These are phyloP conservation scores for Sebastes miniatus DNA, from an alignment of 2,797 vertebrate genomes.

Conservation along the genomic window DNA sequence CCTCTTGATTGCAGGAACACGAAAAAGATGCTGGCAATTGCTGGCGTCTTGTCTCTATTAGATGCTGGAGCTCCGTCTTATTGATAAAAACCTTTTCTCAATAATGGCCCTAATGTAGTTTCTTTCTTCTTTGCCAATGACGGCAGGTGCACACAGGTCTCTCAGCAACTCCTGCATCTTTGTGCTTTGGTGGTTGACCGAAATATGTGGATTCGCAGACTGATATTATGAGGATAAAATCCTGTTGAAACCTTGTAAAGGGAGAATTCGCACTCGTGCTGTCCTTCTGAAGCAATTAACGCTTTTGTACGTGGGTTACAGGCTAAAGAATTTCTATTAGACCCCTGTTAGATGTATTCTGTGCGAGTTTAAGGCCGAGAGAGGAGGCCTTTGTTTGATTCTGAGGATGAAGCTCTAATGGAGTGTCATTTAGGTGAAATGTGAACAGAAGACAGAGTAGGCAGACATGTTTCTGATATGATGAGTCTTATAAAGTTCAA, in stretches of 20 bases:
- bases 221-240: constrained; percentile 14
- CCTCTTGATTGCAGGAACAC: constrained; percentile 66
- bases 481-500: constrained; percentile 35
- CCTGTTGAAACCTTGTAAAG: neutral
- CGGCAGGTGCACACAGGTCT: constrained; percentile 24
- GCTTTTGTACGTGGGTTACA: neutral
- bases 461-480: constrained; percentile 9
- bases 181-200: neutral
- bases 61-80: constrained; percentile 44
- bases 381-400: neutral
- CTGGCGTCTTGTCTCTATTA: constrained; percentile 58
- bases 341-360: neutral
- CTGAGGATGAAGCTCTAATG: constrained; percentile 13
- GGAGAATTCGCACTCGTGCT: neutral
- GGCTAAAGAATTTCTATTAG: neutral
- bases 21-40: constrained; percentile 55
- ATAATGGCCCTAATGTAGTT: constrained; percentile 53
- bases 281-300: constrained; percentile 1
- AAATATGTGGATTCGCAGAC: constrained; percentile 11
- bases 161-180: constrained; percentile 3
- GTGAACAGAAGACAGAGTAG: neutral
- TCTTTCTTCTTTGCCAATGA: constrained; percentile 38
- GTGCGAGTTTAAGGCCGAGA: neutral
- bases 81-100: constrained; percentile 57
- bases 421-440: constrained; percentile 19